Base-by-base conservation (phyloP, 2,113 vertebrate species). In the Archilochus colubris region DNA sequence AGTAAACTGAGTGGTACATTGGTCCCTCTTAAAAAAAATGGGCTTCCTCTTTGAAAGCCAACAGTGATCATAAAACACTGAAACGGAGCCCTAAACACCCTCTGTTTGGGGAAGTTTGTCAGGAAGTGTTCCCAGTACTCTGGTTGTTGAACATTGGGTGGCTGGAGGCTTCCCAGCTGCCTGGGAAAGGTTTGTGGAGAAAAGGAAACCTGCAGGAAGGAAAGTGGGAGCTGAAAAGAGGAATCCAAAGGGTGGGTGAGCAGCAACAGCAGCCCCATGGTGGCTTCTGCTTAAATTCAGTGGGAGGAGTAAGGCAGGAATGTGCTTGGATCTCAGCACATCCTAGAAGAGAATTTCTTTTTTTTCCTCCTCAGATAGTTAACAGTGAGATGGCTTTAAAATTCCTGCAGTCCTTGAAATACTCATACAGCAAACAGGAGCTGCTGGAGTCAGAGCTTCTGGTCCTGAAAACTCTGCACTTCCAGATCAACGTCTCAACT, bases 401-500 rank as follows among this genome's bases (percentile, higher is more conserved):
- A 73, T 99, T 99, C 83, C 98, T 99, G 68, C 98, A 96, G 7
- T 97, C 98, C 31, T 93, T 98, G 12, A 98, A 98, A 30, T 97
- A 97, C 76, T 96, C 91, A 0, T 98, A 98, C 89, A 98, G 98
- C 24, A 99, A 98, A 92, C 95, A 98, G 93, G 97, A 98, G 7
- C 36, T 99, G 66, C 72, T 99, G 21, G 97, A 98, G 44, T 98
- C 98, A 0, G 99, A 99, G 93, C 98, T 99, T 36, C 96, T 97
- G 46, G 95, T 99, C 91, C 77, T 99, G 67, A 98, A 98, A 93
- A 98, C 98, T n/a, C 97, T 99, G 77, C 96, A 98, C 48, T 99
- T 99, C 96, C 97, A 96, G 44, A 94, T 99, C n/a, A 98, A 98
- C 7, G 69, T 98, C n/a, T 96, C 97, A 2, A 98, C 98, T 86